Evolutionary conservation across 2,888 invertebrate species (phyloP).

Genomic region (Limenitis camilla): DNA sequence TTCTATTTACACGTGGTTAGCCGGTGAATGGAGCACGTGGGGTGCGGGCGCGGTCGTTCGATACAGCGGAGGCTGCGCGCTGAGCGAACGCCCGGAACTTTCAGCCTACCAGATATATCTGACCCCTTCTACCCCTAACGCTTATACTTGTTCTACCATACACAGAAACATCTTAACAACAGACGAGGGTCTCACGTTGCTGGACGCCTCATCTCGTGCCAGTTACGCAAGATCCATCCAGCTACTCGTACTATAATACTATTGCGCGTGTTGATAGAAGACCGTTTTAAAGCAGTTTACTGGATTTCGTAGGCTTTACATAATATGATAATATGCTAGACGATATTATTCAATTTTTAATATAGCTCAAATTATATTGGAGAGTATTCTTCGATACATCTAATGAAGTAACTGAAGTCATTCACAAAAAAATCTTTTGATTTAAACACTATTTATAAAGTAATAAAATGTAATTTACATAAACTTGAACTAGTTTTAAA

Average conservation of each 20-base stretch:
- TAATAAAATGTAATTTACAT: conserved; percentile 1
- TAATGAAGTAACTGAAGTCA: no score
- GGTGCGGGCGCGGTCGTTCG: conserved; percentile 42
- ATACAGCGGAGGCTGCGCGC: conserved; percentile 45
- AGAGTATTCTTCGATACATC: no score
- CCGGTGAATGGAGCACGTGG: conserved; percentile 41
- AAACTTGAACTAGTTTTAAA: conserved; percentile 13
- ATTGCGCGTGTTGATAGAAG: conserved; percentile 29
- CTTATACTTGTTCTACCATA: conserved; percentile 6
- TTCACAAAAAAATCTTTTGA: no score
- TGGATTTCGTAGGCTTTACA: no score
- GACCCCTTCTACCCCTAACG: conserved; percentile 33
- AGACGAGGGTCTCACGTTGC: conserved; percentile 37
- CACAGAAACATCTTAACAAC: conserved; percentile 25
- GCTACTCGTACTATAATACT: conserved; percentile 36
- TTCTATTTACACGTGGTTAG: conserved; percentile 32
- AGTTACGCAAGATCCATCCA: conserved; percentile 40
- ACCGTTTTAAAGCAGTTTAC: no score
- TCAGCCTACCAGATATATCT: conserved; percentile 35
- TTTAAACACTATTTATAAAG: no score
- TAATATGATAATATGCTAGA: no score
- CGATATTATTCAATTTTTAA: no score
- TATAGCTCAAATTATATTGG: no score
- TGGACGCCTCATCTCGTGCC: conserved; percentile 38
- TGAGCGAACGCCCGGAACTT: conserved; percentile 36